These are phyloP conservation scores for Drosophila suboccidentalis DNA, from an alignment of 2,888 invertebrate genomes.

Conservation along the genomic window DNA sequence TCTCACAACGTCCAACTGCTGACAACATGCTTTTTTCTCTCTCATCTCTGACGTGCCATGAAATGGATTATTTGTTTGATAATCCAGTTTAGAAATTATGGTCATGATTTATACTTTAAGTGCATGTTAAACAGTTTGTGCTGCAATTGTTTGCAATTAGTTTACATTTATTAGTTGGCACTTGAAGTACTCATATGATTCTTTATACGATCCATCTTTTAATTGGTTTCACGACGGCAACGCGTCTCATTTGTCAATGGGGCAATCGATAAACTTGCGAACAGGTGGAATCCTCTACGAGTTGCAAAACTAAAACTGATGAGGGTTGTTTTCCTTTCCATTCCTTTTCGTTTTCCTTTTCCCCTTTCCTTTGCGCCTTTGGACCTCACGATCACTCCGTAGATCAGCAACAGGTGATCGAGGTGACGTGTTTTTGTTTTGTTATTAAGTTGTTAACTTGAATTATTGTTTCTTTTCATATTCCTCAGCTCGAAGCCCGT, in stretches of 20 bases:
- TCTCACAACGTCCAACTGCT: slow-evolving; percentile 19
- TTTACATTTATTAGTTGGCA: slow-evolving; percentile 46
- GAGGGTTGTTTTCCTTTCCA: slow-evolving; percentile 43
- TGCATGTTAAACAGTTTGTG: slow-evolving; percentile 37
- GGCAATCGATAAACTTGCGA: slow-evolving; percentile 77
- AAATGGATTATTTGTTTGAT: slow-evolving; percentile 52
- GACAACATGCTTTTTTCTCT: slow-evolving; percentile 28
- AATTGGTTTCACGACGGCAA: slow-evolving; percentile 81
- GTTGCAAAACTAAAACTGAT: slow-evolving; percentile 13
- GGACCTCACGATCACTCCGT: slow-evolving; percentile 24
- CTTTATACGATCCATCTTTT: slow-evolving; percentile 72
- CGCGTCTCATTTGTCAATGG: slow-evolving; percentile 82
- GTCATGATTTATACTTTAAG: slow-evolving; percentile 23
- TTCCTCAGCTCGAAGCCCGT: slow-evolving; percentile 60
- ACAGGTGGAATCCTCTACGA: slow-evolving; percentile 79
- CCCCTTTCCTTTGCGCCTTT: neutral
- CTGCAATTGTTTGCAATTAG: slow-evolving; percentile 52
- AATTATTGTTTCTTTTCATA: slow-evolving; percentile 65
- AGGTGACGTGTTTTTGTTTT: slow-evolving; percentile 66
- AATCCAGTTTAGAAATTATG: slow-evolving; percentile 38
- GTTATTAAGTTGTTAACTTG: slow-evolving; percentile 84
- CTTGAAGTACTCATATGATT: too few relatives aligned
- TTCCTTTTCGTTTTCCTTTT: neutral
- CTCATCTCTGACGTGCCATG: slow-evolving; percentile 30
- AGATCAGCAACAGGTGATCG: slow-evolving; percentile 30